These are phyloP conservation scores for Orientallactaga sibirica DNA, from an alignment of 2,797 vertebrate species.

Conservation along the genomic window DNA sequence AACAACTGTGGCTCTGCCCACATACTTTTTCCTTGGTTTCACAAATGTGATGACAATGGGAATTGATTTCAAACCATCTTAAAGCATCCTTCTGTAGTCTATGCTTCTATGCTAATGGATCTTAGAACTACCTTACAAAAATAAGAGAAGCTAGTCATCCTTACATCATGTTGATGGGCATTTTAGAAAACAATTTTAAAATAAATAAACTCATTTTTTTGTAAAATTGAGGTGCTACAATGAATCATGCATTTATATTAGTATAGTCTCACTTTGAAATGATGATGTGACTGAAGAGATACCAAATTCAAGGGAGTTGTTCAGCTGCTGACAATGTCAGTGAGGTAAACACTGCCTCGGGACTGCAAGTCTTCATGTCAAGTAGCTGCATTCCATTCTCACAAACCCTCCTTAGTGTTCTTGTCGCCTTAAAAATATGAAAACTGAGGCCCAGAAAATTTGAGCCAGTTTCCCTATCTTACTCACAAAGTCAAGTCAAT, in stretches of 20 bases:
- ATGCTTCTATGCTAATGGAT: background rate
- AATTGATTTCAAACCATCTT: conserved; percentile 15
- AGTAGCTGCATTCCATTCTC: background rate
- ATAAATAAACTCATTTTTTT: conserved; percentile 14
- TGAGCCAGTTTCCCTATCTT: background rate
- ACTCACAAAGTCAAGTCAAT: background rate
- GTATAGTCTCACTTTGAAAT: background rate
- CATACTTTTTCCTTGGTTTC: background rate
- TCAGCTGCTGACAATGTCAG: background rate
- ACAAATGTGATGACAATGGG: background rate
- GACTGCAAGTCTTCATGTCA: background rate
- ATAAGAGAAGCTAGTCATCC: background rate
- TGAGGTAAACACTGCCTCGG: background rate
- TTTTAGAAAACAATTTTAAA: conserved; percentile 52
- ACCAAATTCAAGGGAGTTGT: background rate
- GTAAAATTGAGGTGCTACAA: background rate
- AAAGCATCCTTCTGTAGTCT: background rate
- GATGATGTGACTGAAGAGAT: background rate
- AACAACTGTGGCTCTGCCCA: background rate
- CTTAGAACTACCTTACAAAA: background rate
- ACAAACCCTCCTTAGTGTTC: background rate
- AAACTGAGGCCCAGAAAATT: background rate
- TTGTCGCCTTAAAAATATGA: background rate
- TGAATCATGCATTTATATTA: background rate
- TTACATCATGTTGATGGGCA: background rate